Conservation (phyloP, 2,113 vertebrate genomes). For the Amphiprion ocellaris region DNA sequence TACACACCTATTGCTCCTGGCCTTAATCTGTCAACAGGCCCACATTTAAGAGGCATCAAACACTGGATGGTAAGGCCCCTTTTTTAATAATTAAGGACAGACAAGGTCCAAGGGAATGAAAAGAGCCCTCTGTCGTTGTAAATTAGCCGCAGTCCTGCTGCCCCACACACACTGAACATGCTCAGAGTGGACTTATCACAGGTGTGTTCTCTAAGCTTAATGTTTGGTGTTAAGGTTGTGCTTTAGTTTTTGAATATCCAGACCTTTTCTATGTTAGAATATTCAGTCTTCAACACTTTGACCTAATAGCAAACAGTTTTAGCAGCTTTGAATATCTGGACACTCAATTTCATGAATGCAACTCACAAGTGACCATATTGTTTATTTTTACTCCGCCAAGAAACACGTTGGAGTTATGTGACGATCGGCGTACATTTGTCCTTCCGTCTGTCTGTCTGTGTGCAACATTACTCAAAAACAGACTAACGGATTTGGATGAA, state of each 20-base stretch:
- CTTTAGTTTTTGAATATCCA: not conserved
- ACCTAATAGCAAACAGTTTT: not conserved
- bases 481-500: no score
- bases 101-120: slow-evolving; percentile 86
- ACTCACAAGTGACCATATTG: no score
- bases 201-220: slow-evolving; percentile 19
- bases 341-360: not conserved
- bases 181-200: slow-evolving; percentile 68
- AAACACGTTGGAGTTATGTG: no score
- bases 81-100: slow-evolving; percentile 93
- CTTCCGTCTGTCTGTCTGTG: no score
- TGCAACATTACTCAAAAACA: no score
- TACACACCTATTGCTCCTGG: slow-evolving; percentile 65
- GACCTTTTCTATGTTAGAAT: slow-evolving; percentile 13
- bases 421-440: no score
- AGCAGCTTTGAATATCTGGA: not conserved
- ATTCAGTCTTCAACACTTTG: not conserved
- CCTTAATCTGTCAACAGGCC: slow-evolving; percentile 90
- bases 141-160: slow-evolving; percentile 84
- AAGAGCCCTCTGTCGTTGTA: slow-evolving; percentile 87
- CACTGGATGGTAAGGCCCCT: slow-evolving; percentile 83
- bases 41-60: slow-evolving; percentile 91
- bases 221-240: slow-evolving; percentile 32
- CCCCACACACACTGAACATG: slow-evolving; percentile 37
- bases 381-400: not conserved